A percentile compares a stretch with the other conserved stretches of the same genome.
Conservation (phyloP, 2,113 vertebrate genomes). For the Pseudorhombus dupliciocellatus region DNA sequence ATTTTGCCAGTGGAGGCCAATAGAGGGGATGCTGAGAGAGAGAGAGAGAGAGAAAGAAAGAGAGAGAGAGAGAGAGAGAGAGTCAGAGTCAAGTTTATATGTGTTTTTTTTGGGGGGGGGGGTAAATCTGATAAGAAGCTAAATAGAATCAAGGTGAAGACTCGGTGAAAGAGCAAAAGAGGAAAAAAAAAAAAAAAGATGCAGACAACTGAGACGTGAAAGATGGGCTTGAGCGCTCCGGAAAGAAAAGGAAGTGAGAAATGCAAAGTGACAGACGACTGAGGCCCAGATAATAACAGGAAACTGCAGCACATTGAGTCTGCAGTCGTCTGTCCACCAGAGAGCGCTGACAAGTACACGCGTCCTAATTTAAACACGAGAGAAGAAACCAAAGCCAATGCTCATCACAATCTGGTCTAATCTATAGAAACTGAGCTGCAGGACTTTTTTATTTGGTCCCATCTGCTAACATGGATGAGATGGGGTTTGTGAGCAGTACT, state of each 20-base stretch:
- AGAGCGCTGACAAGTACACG: not conserved
- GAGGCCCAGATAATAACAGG: not conserved
- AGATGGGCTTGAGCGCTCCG: too few species aligned
- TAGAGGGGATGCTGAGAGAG: conserved; percentile 46
- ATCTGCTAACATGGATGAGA: too few species aligned
- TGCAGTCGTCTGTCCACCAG: not conserved
- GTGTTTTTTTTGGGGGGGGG: conserved; percentile 6
- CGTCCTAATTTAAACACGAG: too few species aligned
- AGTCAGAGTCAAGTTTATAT: conserved; percentile 17
- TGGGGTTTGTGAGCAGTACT: too few species aligned
- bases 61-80: conserved; percentile 34
- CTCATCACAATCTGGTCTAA: not conserved
- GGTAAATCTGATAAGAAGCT: conserved; percentile 64
- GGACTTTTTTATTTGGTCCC: too few species aligned
- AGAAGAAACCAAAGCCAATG: not conserved
- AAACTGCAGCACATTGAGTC: not conserved
- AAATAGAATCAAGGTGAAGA: conserved; percentile 65
- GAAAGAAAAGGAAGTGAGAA: too few species aligned
- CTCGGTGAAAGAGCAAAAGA: conserved; percentile 67
- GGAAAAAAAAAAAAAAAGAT: not conserved
- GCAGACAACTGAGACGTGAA: not conserved
- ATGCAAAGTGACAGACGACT: too few species aligned
- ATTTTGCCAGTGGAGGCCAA: conserved; percentile 69
- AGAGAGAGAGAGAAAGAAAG: conserved; percentile 35
- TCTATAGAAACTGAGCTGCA: too few species aligned